Base-by-base conservation (phyloP, 2,797 vertebrate genomes). In the Aselliscus stoliczkanus region DNA sequence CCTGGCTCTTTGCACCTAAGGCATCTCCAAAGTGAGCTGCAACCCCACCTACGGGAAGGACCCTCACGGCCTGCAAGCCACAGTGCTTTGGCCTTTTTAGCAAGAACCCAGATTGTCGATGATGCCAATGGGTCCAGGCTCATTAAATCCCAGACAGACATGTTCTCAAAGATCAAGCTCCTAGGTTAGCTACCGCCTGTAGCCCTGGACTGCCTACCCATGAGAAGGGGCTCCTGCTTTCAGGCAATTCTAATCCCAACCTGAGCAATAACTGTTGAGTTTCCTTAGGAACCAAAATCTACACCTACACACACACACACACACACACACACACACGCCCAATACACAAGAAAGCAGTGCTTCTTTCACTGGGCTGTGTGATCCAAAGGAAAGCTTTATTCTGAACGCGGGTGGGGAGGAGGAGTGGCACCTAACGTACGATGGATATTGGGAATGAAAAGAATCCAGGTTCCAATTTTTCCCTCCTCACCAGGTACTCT, bases 21-120 rank as follows among this genome's bases (percentile, higher is more conserved):
- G 27, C 0, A 1, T 23, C 3, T 7, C 12, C 42, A 4, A 4
- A 0, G 0, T 0, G n/a, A 54, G 10, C 50, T n/a, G n/a, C 0
- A 2, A 2, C 72, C 20, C 15, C 13, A 11, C 9, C 62, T 1
- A 11, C 0, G 1, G 34, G 50, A 65, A 52, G 31, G 54, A 31
- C 34, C 11, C 39, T 7, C 1, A 0, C 3, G 58, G 18, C 39
- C 34, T 64, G 17, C 20, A 54, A 39, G 37, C 5, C 31, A 5
- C 17, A 17, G 31, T 0, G 5, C 84, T 69, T 4, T n/a, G 23
- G 70, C 39, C 52, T 56, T 64, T 14, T 50, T 8, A 75, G 39
- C 56, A 25, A 75, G 52, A 85, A 37, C 34, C 58, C 50, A 23
- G 56, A 10, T 7, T 54, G 44, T 73, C 60, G 5, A 18, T 0